Evolutionary conservation across 1,140 invertebrate species (phyloP).

Genomic region (Eubasilissa regina): DNA sequence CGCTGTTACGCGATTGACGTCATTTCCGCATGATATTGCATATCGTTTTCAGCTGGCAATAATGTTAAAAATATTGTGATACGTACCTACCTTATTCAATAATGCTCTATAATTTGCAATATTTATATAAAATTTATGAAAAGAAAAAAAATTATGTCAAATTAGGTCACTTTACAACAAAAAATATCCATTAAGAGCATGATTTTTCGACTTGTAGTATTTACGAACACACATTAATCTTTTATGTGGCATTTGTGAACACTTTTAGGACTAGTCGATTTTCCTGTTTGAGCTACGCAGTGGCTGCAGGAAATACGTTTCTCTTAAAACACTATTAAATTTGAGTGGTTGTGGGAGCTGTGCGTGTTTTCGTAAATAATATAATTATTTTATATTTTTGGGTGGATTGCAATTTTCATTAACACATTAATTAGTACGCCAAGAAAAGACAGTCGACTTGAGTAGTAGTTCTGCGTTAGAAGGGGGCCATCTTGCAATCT

Average conservation of each 20-base stretch:
- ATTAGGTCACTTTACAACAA: not conserved
- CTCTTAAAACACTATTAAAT: conserved; percentile 32
- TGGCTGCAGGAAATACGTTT: conserved; percentile 56
- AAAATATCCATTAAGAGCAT: conserved; percentile 57
- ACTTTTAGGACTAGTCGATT: conserved; percentile 71
- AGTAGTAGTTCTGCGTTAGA: conserved; percentile 76
- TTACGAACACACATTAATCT: conserved; percentile 4
- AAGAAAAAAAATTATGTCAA: conserved; percentile 11
- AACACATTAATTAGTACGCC: not conserved
- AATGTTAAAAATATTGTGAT: conserved; percentile 4
- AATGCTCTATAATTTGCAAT: not conserved
- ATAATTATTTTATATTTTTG: conserved; percentile 50
- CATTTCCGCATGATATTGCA: conserved; percentile 57
- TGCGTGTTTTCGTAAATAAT: conserved; percentile 49
- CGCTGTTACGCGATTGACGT: conserved; percentile 54
- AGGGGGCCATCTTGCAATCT: conserved; percentile 79
- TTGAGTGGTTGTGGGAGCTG: conserved; percentile 23
- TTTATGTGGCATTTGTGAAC: conserved; percentile 64
- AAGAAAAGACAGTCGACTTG: conserved; percentile 65
- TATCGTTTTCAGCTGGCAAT: conserved; percentile 47
- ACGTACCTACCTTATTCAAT: not conserved
- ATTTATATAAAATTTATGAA: conserved; percentile 7
- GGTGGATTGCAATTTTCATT: conserved; percentile 14
- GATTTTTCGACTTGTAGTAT: conserved; percentile 11
- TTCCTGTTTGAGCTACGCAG: conserved; percentile 68